These are phyloP conservation scores for Scrobipalpa atriplicella DNA, from an alignment of 2,888 invertebrate genomes.

Conservation along the genomic window DNA sequence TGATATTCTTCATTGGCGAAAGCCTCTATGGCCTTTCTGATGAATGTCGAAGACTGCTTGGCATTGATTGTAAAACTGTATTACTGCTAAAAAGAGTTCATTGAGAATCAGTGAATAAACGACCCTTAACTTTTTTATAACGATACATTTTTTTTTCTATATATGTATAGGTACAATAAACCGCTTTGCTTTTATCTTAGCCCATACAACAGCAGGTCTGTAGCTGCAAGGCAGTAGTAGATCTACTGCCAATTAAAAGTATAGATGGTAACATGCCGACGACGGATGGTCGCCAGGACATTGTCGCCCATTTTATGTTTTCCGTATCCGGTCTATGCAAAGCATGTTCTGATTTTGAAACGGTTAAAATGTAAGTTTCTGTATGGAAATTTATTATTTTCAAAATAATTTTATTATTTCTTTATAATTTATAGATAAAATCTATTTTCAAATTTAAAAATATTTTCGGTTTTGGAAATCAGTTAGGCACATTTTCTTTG, in stretches of 20 bases:
- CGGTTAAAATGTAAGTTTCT: not conserved
- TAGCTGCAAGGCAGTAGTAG: slow-evolving; percentile 50
- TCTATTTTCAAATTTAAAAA: too few relatives aligned
- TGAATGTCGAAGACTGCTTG: too few relatives aligned
- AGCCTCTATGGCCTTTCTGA: too few relatives aligned
- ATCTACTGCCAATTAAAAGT: slow-evolving; percentile 79
- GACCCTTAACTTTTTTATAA: slow-evolving; percentile 30
- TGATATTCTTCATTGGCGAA: too few relatives aligned
- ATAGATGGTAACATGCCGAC: slow-evolving; percentile 69
- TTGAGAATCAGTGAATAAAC: slow-evolving; percentile 45
- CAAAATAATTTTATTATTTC: too few relatives aligned
- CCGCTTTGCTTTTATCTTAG: slow-evolving; percentile 40
- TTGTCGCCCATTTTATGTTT: slow-evolving; percentile 54
- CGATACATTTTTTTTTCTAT: too few relatives aligned
- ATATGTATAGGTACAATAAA: not conserved
- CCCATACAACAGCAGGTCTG: slow-evolving; percentile 62
- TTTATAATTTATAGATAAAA: too few relatives aligned
- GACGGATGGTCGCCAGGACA: slow-evolving; percentile 58
- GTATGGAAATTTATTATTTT: too few relatives aligned
- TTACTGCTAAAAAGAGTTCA: not conserved
- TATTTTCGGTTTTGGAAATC: too few relatives aligned
- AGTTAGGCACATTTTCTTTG: too few relatives aligned
- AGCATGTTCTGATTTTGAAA: slow-evolving; percentile 42
- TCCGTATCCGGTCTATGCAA: slow-evolving; percentile 46
- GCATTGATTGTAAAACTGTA: too few relatives aligned